Evolutionary conservation across 2,888 invertebrate species (phyloP).

Genomic region (Conops quadrifasciatus): DNA sequence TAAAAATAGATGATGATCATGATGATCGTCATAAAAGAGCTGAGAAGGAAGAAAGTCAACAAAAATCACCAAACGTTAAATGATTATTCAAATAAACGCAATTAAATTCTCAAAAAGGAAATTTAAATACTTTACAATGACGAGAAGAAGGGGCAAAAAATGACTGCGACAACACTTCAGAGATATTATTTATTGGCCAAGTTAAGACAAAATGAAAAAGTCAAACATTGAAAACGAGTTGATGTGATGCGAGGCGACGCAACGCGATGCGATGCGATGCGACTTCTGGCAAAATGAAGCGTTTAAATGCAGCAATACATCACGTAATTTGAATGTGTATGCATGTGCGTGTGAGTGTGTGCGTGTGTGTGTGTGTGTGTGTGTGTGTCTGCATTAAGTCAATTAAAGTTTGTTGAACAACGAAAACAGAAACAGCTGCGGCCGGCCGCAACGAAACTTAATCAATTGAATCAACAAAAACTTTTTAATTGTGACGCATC

Average conservation of each 20-base stretch:
- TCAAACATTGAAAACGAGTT: not conserved
- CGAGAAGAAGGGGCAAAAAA: not conserved
- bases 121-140: slow-evolving; percentile 28
- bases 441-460: slow-evolving; percentile 18
- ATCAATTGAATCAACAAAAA: slow-evolving; percentile 28
- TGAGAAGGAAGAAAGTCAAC: slow-evolving; percentile 15
- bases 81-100: slow-evolving; percentile 33
- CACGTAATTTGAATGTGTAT: too few species aligned
- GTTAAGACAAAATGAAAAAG: slow-evolving; percentile 23
- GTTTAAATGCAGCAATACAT: not conserved
- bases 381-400: too few species aligned
- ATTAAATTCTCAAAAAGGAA: slow-evolving; percentile 33
- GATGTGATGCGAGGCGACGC: not conserved
- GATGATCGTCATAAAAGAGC: not conserved
- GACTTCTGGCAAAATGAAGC: too few species aligned
- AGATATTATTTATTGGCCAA: slow-evolving; percentile 23
- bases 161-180: slow-evolving; percentile 14
- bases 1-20: slow-evolving; percentile 17
- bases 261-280: too few species aligned
- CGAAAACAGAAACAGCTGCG: not conserved
- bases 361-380: too few species aligned
- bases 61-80: slow-evolving; percentile 28
- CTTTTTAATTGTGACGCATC: slow-evolving; percentile 31
- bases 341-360: too few species aligned
- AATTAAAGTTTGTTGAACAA: too few species aligned